Evolutionary conservation across 2,888 invertebrate genomes (phyloP), one percentile per base, ranked within the genome.

Genomic region (Idaea dimidiata): DNA sequence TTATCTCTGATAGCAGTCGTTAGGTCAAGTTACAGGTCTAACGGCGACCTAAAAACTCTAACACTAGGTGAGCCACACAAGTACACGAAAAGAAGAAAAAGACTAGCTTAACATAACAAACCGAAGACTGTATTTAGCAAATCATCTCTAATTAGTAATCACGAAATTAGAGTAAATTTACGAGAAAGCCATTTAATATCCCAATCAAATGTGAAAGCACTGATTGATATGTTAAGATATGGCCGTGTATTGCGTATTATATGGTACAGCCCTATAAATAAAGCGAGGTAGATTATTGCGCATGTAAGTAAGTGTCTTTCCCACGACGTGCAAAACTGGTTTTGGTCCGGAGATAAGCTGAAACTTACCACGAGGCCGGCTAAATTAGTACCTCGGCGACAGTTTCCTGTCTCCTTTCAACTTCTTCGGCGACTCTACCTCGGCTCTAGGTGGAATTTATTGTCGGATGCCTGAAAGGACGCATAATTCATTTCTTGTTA

Each of bases 251-350:
- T 68, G 60, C 70, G 72, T 67, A 68, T 43, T 43, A 43, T 43
- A 54, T 17, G 54, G 18, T 56, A 17, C 87, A 89, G 75, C 88
- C 89, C 88, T 89, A 83, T 85, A 80, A 79, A 87, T 84, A 85
- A 86, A 87, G 79, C 84, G 81, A 85, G 79, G 84, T 86, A 80
- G 85, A 86, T 87, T 82, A 86, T 85, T 86, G 88, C 83, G 85
- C 82, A 77, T 84, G 87, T 86, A 82, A 83, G 87, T 86, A 82
- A 83, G 86, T 77, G 82, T 83, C 79, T 83, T 91, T 91, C 91
- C 91, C 91, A 91, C 91, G 91, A 82, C 79, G 81, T 87, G 91
- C 89, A 75, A 87, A 91, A 91, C 91, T 85, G 89, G 91, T 91
- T 86, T 79, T 79, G 69, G 77, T 73, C 72, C 79, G 76, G 80